These are phyloP conservation scores for Agrenia bidenticulata DNA, from an alignment of 2,888 invertebrate species.

Conservation along the genomic window DNA sequence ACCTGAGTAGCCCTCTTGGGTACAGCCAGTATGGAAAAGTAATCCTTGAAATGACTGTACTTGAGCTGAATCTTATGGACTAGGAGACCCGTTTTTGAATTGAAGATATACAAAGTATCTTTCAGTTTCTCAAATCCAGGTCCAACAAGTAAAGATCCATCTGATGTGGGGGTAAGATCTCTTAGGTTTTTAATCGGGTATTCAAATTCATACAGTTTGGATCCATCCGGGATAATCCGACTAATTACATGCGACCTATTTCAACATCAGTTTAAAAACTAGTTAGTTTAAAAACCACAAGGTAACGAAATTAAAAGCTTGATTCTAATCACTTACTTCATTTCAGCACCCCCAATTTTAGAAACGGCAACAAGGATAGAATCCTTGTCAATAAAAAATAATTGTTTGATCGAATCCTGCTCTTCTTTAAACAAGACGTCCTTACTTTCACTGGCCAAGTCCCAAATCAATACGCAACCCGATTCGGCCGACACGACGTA, in stretches of 20 bases:
- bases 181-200: conserved; percentile 76
- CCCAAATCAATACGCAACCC: conserved; percentile 87
- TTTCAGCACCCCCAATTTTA: conserved; percentile 61
- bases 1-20: conserved; percentile 67
- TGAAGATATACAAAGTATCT: conserved; percentile 81
- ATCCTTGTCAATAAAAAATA: conserved; percentile 73
- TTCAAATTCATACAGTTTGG: conserved; percentile 72
- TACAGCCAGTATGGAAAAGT: conserved; percentile 73
- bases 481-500: conserved; percentile 88
- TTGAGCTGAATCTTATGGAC: conserved; percentile 61
- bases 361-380: conserved; percentile 74
- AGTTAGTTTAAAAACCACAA: no score
- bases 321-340: conserved; percentile 45
- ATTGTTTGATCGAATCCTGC: conserved; percentile 75
- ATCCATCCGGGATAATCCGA: conserved; percentile 64
- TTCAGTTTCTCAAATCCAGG: conserved; percentile 79
- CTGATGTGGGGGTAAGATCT: conserved; percentile 76
- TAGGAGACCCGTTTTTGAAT: conserved; percentile 72
- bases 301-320: no score
- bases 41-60: conserved; percentile 62
- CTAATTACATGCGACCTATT: conserved; percentile 45
- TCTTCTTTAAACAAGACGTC: conserved; percentile 76
- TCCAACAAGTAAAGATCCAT: conserved; percentile 74
- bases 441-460: conserved; percentile 60
- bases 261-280: no score